Evolutionary conservation across 2,888 invertebrate species (phyloP).

Genomic region (Epiblema foenella): DNA sequence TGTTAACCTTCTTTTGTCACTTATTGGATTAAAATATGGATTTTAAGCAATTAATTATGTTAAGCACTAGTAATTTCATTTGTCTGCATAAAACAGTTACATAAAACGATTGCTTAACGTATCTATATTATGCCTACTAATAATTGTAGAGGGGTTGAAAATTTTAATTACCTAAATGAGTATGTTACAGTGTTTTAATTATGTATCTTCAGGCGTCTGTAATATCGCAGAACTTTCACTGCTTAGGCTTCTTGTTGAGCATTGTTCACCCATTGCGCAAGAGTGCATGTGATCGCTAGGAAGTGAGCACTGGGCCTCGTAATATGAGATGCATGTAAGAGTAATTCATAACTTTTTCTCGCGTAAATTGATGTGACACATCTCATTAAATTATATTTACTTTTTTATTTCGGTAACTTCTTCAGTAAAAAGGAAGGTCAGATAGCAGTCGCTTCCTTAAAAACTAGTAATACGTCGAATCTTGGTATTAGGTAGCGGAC

Average conservation of each 20-base stretch:
- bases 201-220: constrained; percentile 25
- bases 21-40: constrained; percentile 13
- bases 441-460: too few relatives aligned
- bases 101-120: constrained; percentile 32
- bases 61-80: constrained; percentile 17
- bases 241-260: constrained; percentile 45
- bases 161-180: constrained; percentile 25
- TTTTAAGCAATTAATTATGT: constrained; percentile 31
- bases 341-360: constrained; percentile 26
- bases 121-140: neutral
- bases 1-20: constrained; percentile 26
- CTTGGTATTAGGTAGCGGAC: too few relatives aligned
- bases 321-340: constrained; percentile 41
- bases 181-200: constrained; percentile 42
- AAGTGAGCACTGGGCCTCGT: constrained; percentile 43
- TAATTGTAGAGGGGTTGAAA: constrained; percentile 23
- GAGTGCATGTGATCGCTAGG: constrained; percentile 41
- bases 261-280: constrained; percentile 43
- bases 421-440: too few relatives aligned
- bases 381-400: neutral
- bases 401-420: neutral
- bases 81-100: constrained; percentile 12
- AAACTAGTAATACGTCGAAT: too few relatives aligned
- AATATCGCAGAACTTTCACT: constrained; percentile 45
- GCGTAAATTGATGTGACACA: constrained; percentile 19